A percentile compares a stretch with the other conserved stretches of the same genome.
Evolutionary conservation across 1,140 invertebrate genomes (phyloP).

Genomic region (Rhopalosiphum maidis): DNA sequence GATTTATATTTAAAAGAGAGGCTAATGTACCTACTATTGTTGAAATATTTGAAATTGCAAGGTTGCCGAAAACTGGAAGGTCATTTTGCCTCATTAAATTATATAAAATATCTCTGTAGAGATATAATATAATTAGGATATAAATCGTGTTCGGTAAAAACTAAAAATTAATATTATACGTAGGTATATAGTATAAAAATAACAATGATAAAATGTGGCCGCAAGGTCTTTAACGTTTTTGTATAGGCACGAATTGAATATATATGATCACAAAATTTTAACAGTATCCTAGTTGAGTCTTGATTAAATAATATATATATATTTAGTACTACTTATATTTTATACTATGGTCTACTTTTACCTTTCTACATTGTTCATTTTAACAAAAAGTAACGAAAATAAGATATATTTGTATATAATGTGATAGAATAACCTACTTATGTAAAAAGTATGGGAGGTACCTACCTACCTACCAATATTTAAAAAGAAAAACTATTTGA

Average conservation of each 20-base stretch:
- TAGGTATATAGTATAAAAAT: background rate
- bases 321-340: background rate
- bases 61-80: constrained; percentile 36
- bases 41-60: constrained; percentile 46
- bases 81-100: constrained; percentile 30
- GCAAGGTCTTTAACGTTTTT: constrained; percentile 34
- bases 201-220: background rate
- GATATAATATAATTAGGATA: constrained; percentile 52
- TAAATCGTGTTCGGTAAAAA: constrained; percentile 29
- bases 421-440: background rate
- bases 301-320: background rate
- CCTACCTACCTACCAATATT: background rate
- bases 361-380: background rate
- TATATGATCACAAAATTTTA: background rate
- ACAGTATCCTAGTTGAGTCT: background rate
- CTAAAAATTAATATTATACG: background rate
- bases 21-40: constrained; percentile 47
- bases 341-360: background rate
- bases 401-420: background rate
- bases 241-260: background rate
- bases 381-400: background rate
- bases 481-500: background rate
- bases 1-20: background rate
- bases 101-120: constrained; percentile 14
- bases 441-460: background rate